phyloP scores from a whole-genome alignment of 2,113 vertebrate genomes.

The Apistogramma diplotaenia region DNA sequence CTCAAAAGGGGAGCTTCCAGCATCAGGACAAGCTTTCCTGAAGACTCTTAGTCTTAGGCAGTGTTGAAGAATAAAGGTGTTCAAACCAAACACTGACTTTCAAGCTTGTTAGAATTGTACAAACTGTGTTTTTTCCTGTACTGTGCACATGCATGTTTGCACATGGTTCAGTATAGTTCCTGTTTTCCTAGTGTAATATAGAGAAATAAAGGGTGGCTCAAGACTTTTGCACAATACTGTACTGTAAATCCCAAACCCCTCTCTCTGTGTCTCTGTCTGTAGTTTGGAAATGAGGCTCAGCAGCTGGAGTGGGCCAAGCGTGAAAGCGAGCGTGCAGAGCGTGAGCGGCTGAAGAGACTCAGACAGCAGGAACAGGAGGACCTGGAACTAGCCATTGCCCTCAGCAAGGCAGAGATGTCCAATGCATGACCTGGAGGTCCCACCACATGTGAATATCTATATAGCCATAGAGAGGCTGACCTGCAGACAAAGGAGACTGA shows the following conservation, averaged over 20 bases:
- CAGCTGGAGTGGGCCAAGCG: constrained; percentile 98
- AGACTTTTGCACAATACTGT: neutral
- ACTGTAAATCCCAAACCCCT: neutral
- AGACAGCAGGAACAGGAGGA: constrained; percentile 97
- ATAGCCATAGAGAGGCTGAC: neutral
- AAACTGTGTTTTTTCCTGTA: neutral
- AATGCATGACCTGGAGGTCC: constrained; percentile 76
- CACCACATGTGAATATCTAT: neutral
- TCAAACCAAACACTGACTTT: neutral
- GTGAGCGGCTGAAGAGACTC: constrained; percentile 89
- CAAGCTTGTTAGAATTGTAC: neutral
- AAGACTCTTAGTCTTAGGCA: neutral
- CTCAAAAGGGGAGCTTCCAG: neutral
- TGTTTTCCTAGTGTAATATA: neutral
- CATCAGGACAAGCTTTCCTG: neutral
- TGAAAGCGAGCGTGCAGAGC: constrained; percentile 93
- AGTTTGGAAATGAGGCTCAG: constrained; percentile 98
- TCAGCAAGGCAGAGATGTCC: constrained; percentile 98
- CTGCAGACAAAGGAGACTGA: constrained; percentile 1
- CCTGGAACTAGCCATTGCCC: constrained; percentile 94
- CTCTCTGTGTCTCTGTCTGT: neutral
- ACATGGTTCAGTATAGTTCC: neutral
- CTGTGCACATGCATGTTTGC: neutral
- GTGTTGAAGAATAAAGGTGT: neutral
- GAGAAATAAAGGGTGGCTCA: neutral